Evolutionary conservation across 2,888 invertebrate species (phyloP).

Genomic region (Drosophila yooni): DNA sequence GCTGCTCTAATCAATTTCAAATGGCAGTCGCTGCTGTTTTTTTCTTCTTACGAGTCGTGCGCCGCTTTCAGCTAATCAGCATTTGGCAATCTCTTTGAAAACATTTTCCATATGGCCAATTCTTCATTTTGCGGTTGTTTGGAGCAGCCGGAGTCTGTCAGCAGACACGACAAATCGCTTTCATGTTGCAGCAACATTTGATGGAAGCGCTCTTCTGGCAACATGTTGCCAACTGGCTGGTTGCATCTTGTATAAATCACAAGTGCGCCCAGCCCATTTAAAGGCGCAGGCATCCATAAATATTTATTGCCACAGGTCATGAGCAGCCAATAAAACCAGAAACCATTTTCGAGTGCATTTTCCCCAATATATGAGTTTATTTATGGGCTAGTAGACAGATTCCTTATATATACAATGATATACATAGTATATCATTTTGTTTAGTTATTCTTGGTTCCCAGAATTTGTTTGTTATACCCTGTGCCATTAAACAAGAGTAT

Average conservation of each 20-base stretch:
- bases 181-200: conserved; percentile 57
- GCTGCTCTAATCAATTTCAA: conserved; percentile 76
- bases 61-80: conserved; percentile 69
- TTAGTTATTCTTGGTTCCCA: conserved; percentile 2
- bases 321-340: conserved; percentile 71
- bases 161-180: conserved; percentile 16
- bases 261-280: conserved; percentile 35
- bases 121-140: conserved; percentile 63
- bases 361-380: conserved; percentile 26
- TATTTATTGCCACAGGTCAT: conserved; percentile 77
- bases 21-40: conserved; percentile 58
- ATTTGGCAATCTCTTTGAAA: conserved; percentile 77
- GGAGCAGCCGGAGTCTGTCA: conserved; percentile 51
- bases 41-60: conserved; percentile 54
- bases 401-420: conserved; percentile 21
- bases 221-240: background rate
- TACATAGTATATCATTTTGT: conserved; percentile 25
- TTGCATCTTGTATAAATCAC: conserved; percentile 36
- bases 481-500: background rate
- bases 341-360: conserved; percentile 46
- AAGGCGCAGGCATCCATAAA: conserved; percentile 40
- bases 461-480: background rate
- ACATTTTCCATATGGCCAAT: conserved; percentile 75
- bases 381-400: conserved; percentile 33
- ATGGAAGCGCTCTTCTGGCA: conserved; percentile 11